phyloP scores from a whole-genome alignment of 2,113 vertebrate genomes.

The Calypte anna region DNA sequence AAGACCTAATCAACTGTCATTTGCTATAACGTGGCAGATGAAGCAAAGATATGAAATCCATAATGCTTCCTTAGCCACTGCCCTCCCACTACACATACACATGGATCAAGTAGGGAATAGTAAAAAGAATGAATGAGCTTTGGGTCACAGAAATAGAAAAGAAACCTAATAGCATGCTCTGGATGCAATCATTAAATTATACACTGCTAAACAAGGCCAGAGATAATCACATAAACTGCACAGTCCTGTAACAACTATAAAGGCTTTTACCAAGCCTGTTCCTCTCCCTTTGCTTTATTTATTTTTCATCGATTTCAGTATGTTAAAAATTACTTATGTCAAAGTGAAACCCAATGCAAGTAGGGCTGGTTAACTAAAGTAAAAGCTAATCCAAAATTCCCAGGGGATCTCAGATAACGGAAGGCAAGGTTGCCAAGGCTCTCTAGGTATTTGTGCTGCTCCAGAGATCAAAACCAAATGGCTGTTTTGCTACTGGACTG shows the following conservation, averaged over 20 bases:
- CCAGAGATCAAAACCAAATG: background rate
- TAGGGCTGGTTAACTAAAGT: background rate
- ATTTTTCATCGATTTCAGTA: background rate
- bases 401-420: background rate
- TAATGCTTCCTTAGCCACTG: constrained; percentile 36
- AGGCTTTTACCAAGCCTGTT: background rate
- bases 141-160: constrained; percentile 48
- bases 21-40: constrained; percentile 74
- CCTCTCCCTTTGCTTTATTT: constrained; percentile 6
- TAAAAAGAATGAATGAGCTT: constrained; percentile 53
- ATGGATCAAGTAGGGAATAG: background rate
- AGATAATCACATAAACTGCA: constrained; percentile 37
- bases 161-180: constrained; percentile 58
- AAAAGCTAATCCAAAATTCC: background rate
- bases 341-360: background rate
- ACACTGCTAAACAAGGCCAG: constrained; percentile 40
- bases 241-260: constrained; percentile 3
- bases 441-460: background rate
- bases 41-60: constrained; percentile 65
- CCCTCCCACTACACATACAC: background rate
- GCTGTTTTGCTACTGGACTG: background rate
- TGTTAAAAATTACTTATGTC: background rate
- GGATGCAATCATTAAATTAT: constrained; percentile 56
- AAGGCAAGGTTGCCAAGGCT: background rate
- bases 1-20: constrained; percentile 83